phyloP scores from a whole-genome alignment of 2,113 vertebrate genomes.

The Nannobrachium achirus region DNA sequence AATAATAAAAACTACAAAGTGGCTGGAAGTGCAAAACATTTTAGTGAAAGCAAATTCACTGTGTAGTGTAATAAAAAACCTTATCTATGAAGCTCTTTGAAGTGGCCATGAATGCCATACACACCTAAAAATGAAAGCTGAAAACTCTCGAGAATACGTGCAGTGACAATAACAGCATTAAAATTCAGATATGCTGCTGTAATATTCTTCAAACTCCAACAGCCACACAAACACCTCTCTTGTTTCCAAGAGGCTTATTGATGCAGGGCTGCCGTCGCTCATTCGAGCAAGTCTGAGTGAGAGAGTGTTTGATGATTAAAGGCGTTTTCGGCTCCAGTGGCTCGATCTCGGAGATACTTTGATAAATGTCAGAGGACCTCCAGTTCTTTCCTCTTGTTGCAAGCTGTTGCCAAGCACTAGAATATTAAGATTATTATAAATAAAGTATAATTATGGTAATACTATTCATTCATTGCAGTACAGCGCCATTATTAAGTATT shows the following conservation, averaged over 20 bases:
- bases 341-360: constrained; percentile 54
- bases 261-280: constrained; percentile 24
- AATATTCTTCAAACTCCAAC: constrained; percentile 12
- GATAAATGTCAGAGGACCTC: constrained; percentile 60
- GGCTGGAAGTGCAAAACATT: too few species aligned
- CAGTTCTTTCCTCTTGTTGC: constrained; percentile 50
- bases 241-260: constrained; percentile 39
- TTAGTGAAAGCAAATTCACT: too few species aligned
- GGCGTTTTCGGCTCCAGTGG: constrained; percentile 35
- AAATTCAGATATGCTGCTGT: constrained; percentile 25
- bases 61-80: too few species aligned
- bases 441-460: constrained; percentile 72
- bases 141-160: background rate
- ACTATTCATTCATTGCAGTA: constrained; percentile 26
- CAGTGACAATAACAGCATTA: constrained; percentile 15
- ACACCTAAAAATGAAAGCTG: constrained; percentile 20
- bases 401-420: constrained; percentile 54
- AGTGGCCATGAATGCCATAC: too few species aligned
- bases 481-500: constrained; percentile 43
- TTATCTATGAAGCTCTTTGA: too few species aligned
- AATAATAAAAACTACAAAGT: too few species aligned
- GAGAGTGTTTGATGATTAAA: constrained; percentile 67
- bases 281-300: constrained; percentile 35
- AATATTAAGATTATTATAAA: constrained; percentile 70
- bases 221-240: constrained; percentile 17